These are phyloP conservation scores for Aculops lycopersici DNA, from an alignment of 1,140 invertebrate genomes.

Conservation along the genomic window DNA sequence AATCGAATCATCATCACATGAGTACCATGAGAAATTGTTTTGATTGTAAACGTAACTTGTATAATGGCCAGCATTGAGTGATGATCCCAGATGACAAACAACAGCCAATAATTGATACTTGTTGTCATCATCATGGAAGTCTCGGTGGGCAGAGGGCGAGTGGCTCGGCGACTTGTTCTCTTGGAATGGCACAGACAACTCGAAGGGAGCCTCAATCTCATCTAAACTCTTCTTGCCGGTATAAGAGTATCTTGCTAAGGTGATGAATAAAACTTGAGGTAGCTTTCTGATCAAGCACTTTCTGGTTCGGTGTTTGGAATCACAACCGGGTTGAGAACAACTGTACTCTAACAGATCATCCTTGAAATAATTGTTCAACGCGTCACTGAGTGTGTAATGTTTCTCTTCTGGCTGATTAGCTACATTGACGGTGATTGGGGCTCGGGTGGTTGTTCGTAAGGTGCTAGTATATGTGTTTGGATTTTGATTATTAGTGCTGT, in stretches of 20 bases:
- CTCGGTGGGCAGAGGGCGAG: neutral
- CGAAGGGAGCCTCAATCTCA: neutral
- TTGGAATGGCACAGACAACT: neutral
- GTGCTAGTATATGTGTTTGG: no score
- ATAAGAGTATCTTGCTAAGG: neutral
- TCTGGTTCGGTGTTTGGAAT: neutral
- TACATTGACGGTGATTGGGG: no score
- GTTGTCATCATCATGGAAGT: neutral
- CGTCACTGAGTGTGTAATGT: no score
- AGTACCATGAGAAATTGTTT: constrained; percentile 1
- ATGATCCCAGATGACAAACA: constrained; percentile 5
- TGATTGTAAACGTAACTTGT: constrained; percentile 4
- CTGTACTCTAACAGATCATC: neutral
- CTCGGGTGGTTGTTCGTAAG: no score
- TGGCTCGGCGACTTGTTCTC: neutral
- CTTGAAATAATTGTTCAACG: neutral
- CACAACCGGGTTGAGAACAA: neutral
- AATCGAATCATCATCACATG: constrained; percentile 4
- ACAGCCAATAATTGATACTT: constrained; percentile 5
- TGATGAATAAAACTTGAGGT: constrained; percentile 2
- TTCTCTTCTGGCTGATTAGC: no score
- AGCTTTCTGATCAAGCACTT: constrained; percentile 2
- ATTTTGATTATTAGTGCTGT: no score
- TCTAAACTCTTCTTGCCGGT: constrained; percentile 1
- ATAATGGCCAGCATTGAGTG: constrained; percentile 4